A percentile compares a stretch with the other conserved stretches of the same genome.
phyloP scores from a whole-genome alignment of 2,888 invertebrate species.

The Empis stercorea region DNA sequence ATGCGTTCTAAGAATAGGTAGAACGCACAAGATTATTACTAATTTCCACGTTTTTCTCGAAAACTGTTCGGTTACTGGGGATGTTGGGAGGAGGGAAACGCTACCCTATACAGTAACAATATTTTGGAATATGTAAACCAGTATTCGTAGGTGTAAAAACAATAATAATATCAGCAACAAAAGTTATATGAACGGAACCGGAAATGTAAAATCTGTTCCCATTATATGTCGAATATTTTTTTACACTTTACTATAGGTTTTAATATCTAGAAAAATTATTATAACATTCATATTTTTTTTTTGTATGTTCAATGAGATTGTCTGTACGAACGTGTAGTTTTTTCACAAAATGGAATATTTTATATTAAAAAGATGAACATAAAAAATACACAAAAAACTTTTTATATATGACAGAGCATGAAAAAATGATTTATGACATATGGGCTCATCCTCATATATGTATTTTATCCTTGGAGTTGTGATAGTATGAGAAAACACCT shows the following conservation, averaged over 20 bases:
- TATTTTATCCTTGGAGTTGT: not conserved
- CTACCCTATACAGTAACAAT: too few relatives aligned
- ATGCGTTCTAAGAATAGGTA: too few relatives aligned
- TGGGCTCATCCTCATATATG: too few relatives aligned
- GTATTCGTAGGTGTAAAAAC: too few relatives aligned
- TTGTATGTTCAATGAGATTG: not conserved
- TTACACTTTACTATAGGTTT: not conserved
- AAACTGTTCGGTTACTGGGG: too few relatives aligned
- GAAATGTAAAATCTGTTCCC: conserved; percentile 1
- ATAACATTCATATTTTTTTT: not conserved
- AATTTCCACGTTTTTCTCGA: too few relatives aligned
- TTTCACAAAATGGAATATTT: not conserved
- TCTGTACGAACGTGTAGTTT: not conserved
- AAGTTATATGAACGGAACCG: not conserved
- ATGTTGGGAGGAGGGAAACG: too few relatives aligned
- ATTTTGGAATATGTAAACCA: too few relatives aligned
- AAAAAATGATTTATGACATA: not conserved
- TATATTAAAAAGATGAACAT: not conserved
- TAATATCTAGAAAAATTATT: not conserved
- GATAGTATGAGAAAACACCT: too few relatives aligned
- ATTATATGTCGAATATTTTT: not conserved
- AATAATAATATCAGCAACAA: not conserved
- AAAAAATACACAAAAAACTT: not conserved
- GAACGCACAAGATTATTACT: too few relatives aligned
- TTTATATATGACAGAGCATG: not conserved